These are phyloP conservation scores for Spea bombifrons DNA, from an alignment of 2,113 vertebrate species.

Conservation along the genomic window DNA sequence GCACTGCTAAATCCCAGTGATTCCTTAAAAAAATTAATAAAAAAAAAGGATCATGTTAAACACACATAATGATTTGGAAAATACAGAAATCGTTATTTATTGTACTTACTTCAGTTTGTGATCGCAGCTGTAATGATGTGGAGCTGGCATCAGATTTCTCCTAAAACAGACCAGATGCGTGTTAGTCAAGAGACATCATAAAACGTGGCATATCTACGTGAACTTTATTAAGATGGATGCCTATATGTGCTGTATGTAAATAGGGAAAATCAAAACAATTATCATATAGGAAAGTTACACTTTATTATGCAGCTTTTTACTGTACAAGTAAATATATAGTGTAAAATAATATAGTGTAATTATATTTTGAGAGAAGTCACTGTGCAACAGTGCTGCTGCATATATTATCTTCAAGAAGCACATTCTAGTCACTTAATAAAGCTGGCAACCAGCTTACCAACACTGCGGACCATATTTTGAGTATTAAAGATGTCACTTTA, in stretches of 20 bases:
- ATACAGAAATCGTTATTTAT: constrained; percentile 44
- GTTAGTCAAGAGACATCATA: constrained; percentile 54
- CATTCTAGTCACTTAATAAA: too few relatives aligned
- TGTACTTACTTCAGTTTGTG: constrained; percentile 85
- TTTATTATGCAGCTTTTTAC: neutral
- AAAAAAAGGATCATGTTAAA: neutral
- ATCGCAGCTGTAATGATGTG: constrained; percentile 83
- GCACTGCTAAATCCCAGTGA: constrained; percentile 86
- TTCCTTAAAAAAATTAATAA: constrained; percentile 68
- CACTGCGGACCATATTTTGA: too few relatives aligned
- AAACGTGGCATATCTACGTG: constrained; percentile 51
- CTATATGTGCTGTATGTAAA: neutral
- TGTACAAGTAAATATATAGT: too few relatives aligned
- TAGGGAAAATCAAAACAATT: neutral
- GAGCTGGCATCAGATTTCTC: constrained; percentile 83
- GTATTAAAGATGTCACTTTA: too few relatives aligned
- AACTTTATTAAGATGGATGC: constrained; percentile 23
- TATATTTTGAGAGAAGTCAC: too few relatives aligned
- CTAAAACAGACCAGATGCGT: constrained; percentile 72
- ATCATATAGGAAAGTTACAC: neutral
- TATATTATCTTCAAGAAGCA: too few relatives aligned
- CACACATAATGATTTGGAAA: neutral
- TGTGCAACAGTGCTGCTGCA: too few relatives aligned
- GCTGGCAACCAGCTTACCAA: too few relatives aligned
- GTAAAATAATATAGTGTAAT: too few relatives aligned